Base-by-base conservation (phyloP, 2,113 vertebrate genomes). In the Aleadryas rufinucha region DNA sequence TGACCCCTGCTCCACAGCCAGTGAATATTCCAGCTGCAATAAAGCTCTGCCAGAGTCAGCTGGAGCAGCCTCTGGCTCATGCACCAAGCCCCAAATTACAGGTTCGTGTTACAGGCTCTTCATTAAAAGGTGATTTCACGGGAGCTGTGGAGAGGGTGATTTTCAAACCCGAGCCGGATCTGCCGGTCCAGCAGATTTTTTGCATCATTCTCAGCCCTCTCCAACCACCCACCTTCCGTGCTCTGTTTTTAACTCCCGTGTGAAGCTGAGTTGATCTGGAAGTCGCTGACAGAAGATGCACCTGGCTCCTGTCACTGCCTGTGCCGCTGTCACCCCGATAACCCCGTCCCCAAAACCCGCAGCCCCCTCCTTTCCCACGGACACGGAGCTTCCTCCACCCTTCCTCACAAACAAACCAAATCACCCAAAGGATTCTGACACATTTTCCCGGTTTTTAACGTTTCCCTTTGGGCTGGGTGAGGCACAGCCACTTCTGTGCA, bases 81-180 rank as follows among this genome's bases (percentile, higher is more conserved):
- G 78, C 78, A 53, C 27, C 87, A 57, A 16, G 70, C 84, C 50
- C 57, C 7, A 72, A 94, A 96, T 91, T 65, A 76, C 6, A 93
- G 81, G 78, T 57, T 91, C 50, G 30, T 71, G 13, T 45, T 50
- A 12, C 6, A 89, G 86, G 15, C 83, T 63, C 74, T 49, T 63
- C 5, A 72, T 93, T 78, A 87, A 39, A 74, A 79, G 82, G 87
- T 77, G 91, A 87, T 89, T 95, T 76, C 57, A 41, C 8, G 0
- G 76, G 57, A 85, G 87, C 50, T 14, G 5, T 19, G 31, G 28
- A 49, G 74, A 71, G 53, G 69, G 71, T 52, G 93, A 87, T 87
- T 94, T 79, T 63, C 91, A 91, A 21, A 56, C 9, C 57, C 5
- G 74, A 96, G 94, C 96, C 0, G 63, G 95, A 95, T 94, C 89